Evolutionary conservation across 2,888 invertebrate genomes (phyloP), one percentile per base, ranked within the genome.

Genomic region (Lamproptera curius): DNA sequence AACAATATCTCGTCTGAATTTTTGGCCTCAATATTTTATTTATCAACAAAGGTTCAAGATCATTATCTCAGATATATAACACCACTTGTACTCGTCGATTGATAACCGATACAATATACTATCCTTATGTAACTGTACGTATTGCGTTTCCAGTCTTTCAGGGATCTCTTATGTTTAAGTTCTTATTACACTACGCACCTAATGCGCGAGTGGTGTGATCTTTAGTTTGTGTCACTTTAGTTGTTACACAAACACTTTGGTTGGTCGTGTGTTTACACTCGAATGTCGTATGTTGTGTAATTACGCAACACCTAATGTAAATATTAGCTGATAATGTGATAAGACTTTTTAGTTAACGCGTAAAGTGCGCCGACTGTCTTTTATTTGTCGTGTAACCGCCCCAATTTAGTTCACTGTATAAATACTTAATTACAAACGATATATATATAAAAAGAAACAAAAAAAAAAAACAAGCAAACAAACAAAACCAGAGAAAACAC

Each of bases 91-190:
- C n/a, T n/a, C n/a, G n/a, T n/a, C n/a, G n/a, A n/a, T n/a, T n/a
- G n/a, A n/a, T n/a, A n/a, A 31, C 3, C n/a, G 11, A 11, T 31
- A 11, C 28, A 41, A 70, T 67, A 72, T 71, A 76, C 74, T 70
- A 74, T 72, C 69, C 70, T 67, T 76, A 69, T 77, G 67, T 76
- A 73, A 74, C 70, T 77, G 76, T 79, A 80, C 75, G 81, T 84
- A 76, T 76, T 76, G 75, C 77, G 79, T 84, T 85, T 87, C 85
- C 84, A 84, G 77, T 85, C 85, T 88, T 86, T 84, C 87, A 82
- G 87, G 85, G 88, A 88, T 88, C 88, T 88, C 88, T 87, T 87
- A 57, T 76, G 72, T 66, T 77, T 81, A 80, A 80, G 78, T 76
- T 79, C 74, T 78, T 79, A 79, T 80, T 82, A 83, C 82, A 81